Evolutionary conservation across 2,888 invertebrate genomes (phyloP), one percentile per base, ranked within the genome.

Genomic region (Timandra comae): DNA sequence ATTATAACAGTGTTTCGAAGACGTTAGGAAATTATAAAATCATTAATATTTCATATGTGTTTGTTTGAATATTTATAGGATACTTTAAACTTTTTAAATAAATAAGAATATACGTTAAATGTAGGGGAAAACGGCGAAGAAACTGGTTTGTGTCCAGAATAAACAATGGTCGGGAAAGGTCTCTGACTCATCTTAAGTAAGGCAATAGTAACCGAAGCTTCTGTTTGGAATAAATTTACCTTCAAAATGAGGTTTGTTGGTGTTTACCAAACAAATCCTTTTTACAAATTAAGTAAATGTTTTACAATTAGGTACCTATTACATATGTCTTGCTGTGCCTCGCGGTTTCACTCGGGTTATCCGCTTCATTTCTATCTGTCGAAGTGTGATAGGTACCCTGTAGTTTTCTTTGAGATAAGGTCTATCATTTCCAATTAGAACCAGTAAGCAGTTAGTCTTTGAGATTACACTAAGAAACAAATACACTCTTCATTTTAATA

Each of bases 151-250:
- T 56, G 65, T 66, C 61, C 62, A 72, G 79, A 76, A 80, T 76
- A 63, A 69, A 76, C 71, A 80, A 81, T 77, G 63, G 47, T 41
- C 54, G 55, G 63, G 76, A 80, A 80, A 78, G 79, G 73, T 76
- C 67, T 56, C 63, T 78, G 79, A 81, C 76, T 80, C 82, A 81
- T 78, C 74, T 70, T 52, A 54, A 46, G 55, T 56, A 55, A 62
- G 49, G 46, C 58, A 56, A 56, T 52, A 54, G 62, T 53, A 61
- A 60, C 47, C 52, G 48, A 54, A 56, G 60, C 70, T 73, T 66
- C 78, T 75, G 76, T 71, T 68, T 63, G 60, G 79, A 77, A 79
- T 79, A 77, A 64, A 77, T 78, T 73, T 73, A 71, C 61, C 66
- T 74, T 65, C 52, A 27, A 59, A 72, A 63, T 62, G 57, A 64